Conservation (phyloP, 2,888 invertebrate genomes). For the Eudiplozoon nipponicum region DNA sequence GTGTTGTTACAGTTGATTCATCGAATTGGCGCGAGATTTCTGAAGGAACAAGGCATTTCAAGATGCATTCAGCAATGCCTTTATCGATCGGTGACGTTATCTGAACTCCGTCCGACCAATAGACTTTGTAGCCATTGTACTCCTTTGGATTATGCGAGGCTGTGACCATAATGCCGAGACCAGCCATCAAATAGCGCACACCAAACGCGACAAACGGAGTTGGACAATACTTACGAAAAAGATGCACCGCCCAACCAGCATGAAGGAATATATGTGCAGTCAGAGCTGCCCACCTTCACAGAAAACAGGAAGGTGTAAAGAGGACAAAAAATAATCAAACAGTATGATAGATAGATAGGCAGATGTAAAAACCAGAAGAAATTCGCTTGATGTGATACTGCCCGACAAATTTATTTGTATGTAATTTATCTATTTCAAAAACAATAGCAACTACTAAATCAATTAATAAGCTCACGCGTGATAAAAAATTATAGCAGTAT, state of each 20-base stretch:
- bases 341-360: too few species aligned
- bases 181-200: slow-evolving; percentile 39
- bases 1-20: too few species aligned
- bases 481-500: too few species aligned
- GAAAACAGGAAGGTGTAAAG: slow-evolving; percentile 1
- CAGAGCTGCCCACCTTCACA: slow-evolving; percentile 21
- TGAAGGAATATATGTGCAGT: slow-evolving; percentile 17
- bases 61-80: slow-evolving; percentile 45
- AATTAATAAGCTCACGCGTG: too few species aligned
- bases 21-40: too few species aligned
- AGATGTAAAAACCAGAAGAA: too few species aligned
- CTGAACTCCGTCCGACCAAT: slow-evolving; percentile 66
- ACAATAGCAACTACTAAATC: too few species aligned
- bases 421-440: too few species aligned
- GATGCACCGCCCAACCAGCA: slow-evolving; percentile 34
- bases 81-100: slow-evolving; percentile 66
- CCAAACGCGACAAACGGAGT: slow-evolving; percentile 74
- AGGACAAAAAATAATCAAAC: too few species aligned
- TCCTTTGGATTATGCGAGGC: slow-evolving; percentile 78
- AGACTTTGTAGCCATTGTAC: slow-evolving; percentile 87
- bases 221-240: slow-evolving; percentile 47
- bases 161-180: slow-evolving; percentile 64
- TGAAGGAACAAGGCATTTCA: slow-evolving; percentile 41
- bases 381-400: too few species aligned
- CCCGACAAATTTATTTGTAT: too few species aligned